Evolutionary conservation across 2,113 vertebrate genomes (phyloP), one percentile per base, ranked within the genome.

Genomic region (Chloroceryle aenea): DNA sequence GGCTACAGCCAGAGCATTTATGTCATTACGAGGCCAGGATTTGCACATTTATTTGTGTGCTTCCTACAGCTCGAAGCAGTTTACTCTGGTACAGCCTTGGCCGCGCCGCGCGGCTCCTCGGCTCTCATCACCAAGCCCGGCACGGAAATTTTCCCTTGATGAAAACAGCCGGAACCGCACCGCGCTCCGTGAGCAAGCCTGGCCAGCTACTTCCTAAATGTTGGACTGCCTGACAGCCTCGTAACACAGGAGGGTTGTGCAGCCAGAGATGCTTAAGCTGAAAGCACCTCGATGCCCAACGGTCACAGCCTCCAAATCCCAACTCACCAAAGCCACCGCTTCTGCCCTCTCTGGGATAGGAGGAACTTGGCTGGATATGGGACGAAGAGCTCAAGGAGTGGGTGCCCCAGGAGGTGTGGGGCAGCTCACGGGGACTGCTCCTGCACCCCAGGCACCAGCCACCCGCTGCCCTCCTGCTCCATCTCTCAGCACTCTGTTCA

Each of bases 81-180:
- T 88, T 88, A 87, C 80, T 91, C 73, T 85, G 83, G 79, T 19
- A 32, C 77, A 82, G 19, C 84, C 90, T 72, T 67, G 85, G 71
- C 66, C n/a, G 6, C 3, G 20, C 53, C 3, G 15, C 15, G 3
- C 1, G 25, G 64, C 81, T 76, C 72, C 66, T 14, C 0, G 2
- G 84, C 82, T 78, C 87, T 67, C 96, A 68, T 27, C 89, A 32
- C 78, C 47, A 2, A 74, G 55, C 47, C 79, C 10, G 0, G 76
- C 83, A 75, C 2, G 3, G 83, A 84, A 81, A 87, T 45, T 25
- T 43, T 81, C 79, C 87, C 71, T 17, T 34, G 52, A 78, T 59
- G 66, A 80, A 95, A 87, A 56, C 9, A 90, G 45, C 76, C 7
- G 3, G 88, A 83, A 47, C 43, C 1, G 0, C 89, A 34, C 32